Percentiles rank a stretch among this genome's conserved stretches.
Evolutionary conservation across 1,140 invertebrate species (phyloP).

Genomic region (Drosophila kohkoa): DNA sequence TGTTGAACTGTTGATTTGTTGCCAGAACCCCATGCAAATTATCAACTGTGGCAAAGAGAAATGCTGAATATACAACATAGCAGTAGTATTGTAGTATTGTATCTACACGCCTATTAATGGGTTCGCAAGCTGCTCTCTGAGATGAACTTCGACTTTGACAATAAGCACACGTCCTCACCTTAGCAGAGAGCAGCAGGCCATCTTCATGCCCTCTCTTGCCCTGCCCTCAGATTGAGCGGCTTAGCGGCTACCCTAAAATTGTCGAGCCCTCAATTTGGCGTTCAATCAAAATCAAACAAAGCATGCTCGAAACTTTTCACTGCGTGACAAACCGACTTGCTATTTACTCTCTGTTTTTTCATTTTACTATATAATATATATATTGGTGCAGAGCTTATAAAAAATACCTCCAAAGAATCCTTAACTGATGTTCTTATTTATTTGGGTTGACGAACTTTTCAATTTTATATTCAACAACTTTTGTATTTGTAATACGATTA

Average conservation of each 20-base stretch:
- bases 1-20: conserved; percentile 26
- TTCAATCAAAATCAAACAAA: conserved; percentile 83
- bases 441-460: too few species aligned
- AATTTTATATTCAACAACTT: too few species aligned
- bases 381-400: too few species aligned
- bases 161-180: conserved; percentile 60
- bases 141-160: conserved; percentile 74
- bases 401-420: too few species aligned
- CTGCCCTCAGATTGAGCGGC: conserved; percentile 34
- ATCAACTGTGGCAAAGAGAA: conserved; percentile 15
- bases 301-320: too few species aligned
- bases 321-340: too few species aligned
- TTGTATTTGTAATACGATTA: too few species aligned
- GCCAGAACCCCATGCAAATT: conserved; percentile 57
- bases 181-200: too few species aligned
- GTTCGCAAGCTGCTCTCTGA: conserved; percentile 56
- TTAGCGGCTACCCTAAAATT: conserved; percentile 50
- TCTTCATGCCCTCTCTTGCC: background rate
- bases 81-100: too few species aligned
- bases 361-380: too few species aligned
- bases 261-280: conserved; percentile 70
- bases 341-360: too few species aligned
- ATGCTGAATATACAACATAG: conserved; percentile 29
- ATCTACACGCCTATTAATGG: conserved; percentile 63
- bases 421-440: too few species aligned